Evolutionary conservation across 2,113 vertebrate genomes (phyloP), one percentile per base, ranked within the genome.

Genomic region (Agelaius tricolor): DNA sequence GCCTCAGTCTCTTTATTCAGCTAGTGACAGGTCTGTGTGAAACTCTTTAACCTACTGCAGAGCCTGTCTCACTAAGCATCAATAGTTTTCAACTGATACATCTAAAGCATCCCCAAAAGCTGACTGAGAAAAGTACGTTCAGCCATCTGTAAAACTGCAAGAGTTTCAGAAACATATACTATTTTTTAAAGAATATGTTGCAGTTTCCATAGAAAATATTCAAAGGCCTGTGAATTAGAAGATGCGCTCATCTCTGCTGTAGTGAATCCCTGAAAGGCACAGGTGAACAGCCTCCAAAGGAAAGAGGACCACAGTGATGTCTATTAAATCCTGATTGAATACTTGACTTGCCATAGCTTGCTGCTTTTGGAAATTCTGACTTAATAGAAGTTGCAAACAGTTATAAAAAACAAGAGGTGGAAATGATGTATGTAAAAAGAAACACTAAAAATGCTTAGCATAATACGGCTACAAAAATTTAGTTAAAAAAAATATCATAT

Each of bases 241-340:
- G 67, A 82, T 41, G 9, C 61, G 13, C 9, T 71, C 22, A 39
- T 2, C 21, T 75, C 49, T 82, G 39, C 24, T 72, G 37, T 2
- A 68, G 52, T 3, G 2, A 72, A 49, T 23, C 31, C 22, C 43
- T 80, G 37, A 62, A 68, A 73, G 28, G 28, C 26, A 30, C 15
- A 73, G 39, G 20, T 54, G 41, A 80, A 55, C 54, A 54, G 13
- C 11, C 26, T 85, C 23, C 52, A 47, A 31, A 76, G n/a, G 26
- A 39, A 76, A 57, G 44, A 86, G 22, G 2, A 27, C 7, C 37
- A 66, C 0, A 0, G 30, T 1, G 1, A 47, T 4, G 0, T 24
- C 26, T 81, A 7, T 57, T 62, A 67, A 69, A 61, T 59, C 33
- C 31, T 10, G 31, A 21, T 6, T 33, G 28, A 77, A 67, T 24